Evolutionary conservation across 2,797 vertebrate species (phyloP).

Genomic region (Diglossa cyanea): DNA sequence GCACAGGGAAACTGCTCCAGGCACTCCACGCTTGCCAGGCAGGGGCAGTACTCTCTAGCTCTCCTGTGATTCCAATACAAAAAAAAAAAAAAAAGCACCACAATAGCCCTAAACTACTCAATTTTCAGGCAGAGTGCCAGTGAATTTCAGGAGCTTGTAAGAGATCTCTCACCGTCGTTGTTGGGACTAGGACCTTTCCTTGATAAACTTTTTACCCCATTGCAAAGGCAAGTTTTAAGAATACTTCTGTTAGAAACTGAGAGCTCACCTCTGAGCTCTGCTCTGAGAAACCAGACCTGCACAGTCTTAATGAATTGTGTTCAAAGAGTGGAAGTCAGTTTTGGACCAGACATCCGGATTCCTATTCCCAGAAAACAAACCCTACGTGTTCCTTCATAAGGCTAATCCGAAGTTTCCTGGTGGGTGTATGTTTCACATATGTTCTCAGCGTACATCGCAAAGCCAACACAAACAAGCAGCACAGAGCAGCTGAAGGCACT

Average conservation of each 20-base stretch:
- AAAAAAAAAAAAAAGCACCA: background rate
- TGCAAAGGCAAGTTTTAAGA: background rate
- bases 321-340: background rate
- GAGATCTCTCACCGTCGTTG: background rate
- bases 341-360: background rate
- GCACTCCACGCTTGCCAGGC: background rate
- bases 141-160: background rate
- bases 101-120: background rate
- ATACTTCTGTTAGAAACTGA: background rate
- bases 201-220: background rate
- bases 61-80: background rate
- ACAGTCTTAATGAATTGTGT: accelerated
- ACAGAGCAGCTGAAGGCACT: background rate
- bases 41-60: background rate
- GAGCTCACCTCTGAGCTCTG: accelerated
- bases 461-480: background rate
- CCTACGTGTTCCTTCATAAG: background rate
- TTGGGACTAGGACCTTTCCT: background rate
- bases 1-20: accelerated
- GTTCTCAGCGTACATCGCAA: accelerated
- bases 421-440: accelerated
- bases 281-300: background rate
- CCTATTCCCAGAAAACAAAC: background rate
- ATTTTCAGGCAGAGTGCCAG: background rate
- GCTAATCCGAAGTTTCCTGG: background rate